Conservation (phyloP, 2,888 invertebrate genomes). For the Thelaira solivaga region DNA sequence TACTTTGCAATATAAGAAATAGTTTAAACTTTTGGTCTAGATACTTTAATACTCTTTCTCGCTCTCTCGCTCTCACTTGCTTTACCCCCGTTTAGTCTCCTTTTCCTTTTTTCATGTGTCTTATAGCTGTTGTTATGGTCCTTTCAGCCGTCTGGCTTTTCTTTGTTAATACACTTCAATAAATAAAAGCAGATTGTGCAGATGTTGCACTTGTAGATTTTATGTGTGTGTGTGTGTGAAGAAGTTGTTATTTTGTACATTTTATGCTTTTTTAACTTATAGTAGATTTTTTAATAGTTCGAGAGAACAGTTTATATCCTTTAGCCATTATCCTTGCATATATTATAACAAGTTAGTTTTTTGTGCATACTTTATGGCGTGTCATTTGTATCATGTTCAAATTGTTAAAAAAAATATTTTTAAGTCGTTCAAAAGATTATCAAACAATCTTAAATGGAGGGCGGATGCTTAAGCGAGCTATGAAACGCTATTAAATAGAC, state of each 20-base stretch:
- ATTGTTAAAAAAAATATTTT: neutral
- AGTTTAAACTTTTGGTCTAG: conserved; percentile 23
- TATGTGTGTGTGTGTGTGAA: neutral
- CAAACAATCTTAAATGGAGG: conserved; percentile 5
- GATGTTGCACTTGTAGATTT: conserved; percentile 29
- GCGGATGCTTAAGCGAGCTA: neutral
- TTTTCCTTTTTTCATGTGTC: conserved; percentile 15
- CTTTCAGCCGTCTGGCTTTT: conserved; percentile 1
- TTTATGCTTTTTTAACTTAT: conserved; percentile 11
- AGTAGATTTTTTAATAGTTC: conserved; percentile 29
- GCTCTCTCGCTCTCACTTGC: too few species aligned
- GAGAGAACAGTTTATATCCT: conserved; percentile 35
- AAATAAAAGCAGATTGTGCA: too few species aligned
- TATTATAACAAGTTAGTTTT: neutral
- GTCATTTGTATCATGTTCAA: conserved; percentile 29
- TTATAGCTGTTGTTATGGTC: neutral
- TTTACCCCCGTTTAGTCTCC: too few species aligned
- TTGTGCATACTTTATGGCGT: conserved; percentile 14
- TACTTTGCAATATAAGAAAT: conserved; percentile 5
- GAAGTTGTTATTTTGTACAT: neutral
- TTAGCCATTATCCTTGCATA: conserved; percentile 39
- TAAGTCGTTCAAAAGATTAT: conserved; percentile 8
- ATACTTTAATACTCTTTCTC: conserved; percentile 15
- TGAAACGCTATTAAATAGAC: too few species aligned
- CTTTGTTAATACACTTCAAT: conserved; percentile 28